Conservation (phyloP, 2,113 vertebrate genomes). For the Esox niger region DNA sequence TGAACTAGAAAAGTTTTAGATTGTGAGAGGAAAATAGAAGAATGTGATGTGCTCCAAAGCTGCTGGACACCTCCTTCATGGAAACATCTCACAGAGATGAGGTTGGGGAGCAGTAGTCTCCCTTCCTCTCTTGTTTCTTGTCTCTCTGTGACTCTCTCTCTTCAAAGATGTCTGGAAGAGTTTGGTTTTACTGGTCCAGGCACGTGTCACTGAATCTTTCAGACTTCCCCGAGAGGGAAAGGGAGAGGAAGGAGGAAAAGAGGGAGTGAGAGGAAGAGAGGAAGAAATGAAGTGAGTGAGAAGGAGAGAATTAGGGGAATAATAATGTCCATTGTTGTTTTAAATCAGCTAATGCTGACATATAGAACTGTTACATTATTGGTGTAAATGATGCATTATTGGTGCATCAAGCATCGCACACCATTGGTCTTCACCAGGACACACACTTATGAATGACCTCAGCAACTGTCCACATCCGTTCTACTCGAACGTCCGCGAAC, state of each 20-base stretch:
- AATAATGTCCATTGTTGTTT: slow-evolving; percentile 50
- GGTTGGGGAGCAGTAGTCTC: too few relatives aligned
- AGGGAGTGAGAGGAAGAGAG: not conserved
- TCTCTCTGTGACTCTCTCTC: not conserved
- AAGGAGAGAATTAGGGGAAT: slow-evolving; percentile 20
- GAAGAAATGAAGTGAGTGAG: not conserved
- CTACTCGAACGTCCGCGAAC: too few relatives aligned
- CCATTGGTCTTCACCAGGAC: not conserved
- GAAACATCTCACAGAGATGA: too few relatives aligned
- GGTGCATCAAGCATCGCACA: too few relatives aligned
- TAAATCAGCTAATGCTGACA: slow-evolving; percentile 54
- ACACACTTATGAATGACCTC: too few relatives aligned
- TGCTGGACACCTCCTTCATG: too few relatives aligned
- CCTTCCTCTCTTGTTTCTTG: too few relatives aligned
- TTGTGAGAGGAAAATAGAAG: slow-evolving; percentile 34
- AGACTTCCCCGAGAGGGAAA: slow-evolving; percentile 17
- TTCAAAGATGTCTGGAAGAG: slow-evolving; percentile 61
- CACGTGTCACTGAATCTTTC: slow-evolving; percentile 57
- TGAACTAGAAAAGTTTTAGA: too few relatives aligned
- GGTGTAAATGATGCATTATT: too few relatives aligned
- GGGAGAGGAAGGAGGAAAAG: not conserved
- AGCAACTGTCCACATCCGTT: not conserved
- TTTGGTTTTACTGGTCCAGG: slow-evolving; percentile 55
- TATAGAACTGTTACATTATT: slow-evolving; percentile 46
- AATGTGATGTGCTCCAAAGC: not conserved